phyloP scores from a whole-genome alignment of 1,140 invertebrate species.

The Oreohelix idahoensis region DNA sequence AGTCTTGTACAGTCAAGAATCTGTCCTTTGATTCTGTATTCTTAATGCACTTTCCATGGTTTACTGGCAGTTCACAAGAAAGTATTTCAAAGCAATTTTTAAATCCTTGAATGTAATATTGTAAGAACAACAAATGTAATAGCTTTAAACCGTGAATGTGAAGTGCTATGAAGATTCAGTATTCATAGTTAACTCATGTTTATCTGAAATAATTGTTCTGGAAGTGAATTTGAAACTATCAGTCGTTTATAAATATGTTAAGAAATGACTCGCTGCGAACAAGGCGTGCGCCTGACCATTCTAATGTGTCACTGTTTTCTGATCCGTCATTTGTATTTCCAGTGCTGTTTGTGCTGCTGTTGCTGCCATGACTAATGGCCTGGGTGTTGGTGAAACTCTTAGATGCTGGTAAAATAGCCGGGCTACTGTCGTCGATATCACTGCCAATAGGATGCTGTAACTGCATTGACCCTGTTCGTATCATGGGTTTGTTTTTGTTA shows the following conservation, averaged over 20 bases:
- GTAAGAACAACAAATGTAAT: no score
- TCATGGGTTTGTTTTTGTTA: background rate
- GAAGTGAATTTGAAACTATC: background rate
- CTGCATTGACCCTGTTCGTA: background rate
- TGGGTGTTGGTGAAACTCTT: background rate
- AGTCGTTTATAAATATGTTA: slow-evolving; percentile 47
- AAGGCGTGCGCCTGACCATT: slow-evolving; percentile 63
- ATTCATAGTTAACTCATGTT: no score
- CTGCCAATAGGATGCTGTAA: background rate
- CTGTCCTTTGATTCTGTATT: no score
- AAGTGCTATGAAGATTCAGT: no score
- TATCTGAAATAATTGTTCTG: background rate
- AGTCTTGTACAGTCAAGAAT: no score
- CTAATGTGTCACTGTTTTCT: slow-evolving; percentile 40
- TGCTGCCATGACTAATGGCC: background rate
- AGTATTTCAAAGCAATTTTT: no score
- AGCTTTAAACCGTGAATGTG: no score
- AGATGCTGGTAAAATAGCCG: background rate
- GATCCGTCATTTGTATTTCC: background rate
- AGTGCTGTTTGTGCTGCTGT: background rate
- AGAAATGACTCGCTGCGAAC: slow-evolving; percentile 59
- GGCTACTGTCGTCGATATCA: background rate
- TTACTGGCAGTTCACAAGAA: no score
- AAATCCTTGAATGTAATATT: no score
- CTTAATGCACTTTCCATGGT: no score